These are phyloP conservation scores for Simalia tracyae DNA, from an alignment of 2,797 vertebrate genomes.

Conservation along the genomic window DNA sequence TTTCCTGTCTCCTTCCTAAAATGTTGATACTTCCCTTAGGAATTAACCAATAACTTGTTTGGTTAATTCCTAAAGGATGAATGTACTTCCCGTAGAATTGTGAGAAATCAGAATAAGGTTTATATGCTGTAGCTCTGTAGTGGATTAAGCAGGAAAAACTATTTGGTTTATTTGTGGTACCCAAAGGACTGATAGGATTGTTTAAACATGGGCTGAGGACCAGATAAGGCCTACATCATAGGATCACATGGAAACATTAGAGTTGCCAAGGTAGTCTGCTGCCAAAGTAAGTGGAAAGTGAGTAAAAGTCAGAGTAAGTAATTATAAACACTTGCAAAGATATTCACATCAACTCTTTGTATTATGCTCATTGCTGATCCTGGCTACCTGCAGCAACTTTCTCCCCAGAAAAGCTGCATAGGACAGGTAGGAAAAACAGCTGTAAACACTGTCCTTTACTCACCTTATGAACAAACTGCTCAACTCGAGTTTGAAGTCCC, in stretches of 20 bases:
- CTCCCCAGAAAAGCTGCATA: not conserved
- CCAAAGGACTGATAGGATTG: not conserved
- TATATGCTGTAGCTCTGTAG: not conserved
- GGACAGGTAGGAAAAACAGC: not conserved
- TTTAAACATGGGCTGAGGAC: not conserved
- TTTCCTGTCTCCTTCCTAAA: not conserved
- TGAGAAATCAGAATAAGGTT: not conserved
- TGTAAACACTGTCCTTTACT: slow-evolving; percentile 54
- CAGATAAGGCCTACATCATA: not conserved
- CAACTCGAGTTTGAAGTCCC: slow-evolving; percentile 97
- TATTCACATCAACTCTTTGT: not conserved
- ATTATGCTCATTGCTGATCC: not conserved
- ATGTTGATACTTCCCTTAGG: not conserved
- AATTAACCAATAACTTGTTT: not conserved
- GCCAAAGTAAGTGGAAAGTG: not conserved
- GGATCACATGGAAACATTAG: not conserved
- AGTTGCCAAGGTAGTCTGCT: not conserved
- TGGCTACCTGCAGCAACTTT: not conserved
- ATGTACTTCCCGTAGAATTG: not conserved
- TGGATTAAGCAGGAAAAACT: not conserved
- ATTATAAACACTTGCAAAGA: slow-evolving; percentile 14
- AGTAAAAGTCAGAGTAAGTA: not conserved
- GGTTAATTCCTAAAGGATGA: too few species aligned
- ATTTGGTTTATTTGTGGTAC: not conserved
- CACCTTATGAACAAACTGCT: slow-evolving; percentile 99